Evolutionary conservation across 2,797 vertebrate genomes (phyloP).

Genomic region (Mastacembelus armatus): DNA sequence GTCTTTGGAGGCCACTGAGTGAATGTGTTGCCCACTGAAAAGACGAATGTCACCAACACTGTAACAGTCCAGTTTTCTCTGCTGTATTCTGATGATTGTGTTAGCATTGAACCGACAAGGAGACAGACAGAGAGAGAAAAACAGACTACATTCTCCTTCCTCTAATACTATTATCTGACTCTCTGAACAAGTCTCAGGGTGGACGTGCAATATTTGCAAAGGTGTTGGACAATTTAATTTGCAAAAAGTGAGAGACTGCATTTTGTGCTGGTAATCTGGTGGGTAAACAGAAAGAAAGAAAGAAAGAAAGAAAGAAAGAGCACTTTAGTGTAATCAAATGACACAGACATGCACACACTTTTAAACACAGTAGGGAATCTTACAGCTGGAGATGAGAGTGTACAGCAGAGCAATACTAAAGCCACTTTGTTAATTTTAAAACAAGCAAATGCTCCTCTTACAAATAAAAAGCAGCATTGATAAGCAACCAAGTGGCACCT

Average conservation of each 20-base stretch:
- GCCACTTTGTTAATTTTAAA: background rate
- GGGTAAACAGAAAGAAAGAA: slow-evolving; percentile 17
- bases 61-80: slow-evolving; percentile 4
- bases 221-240: slow-evolving; percentile 34
- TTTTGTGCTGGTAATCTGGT: slow-evolving; percentile 7
- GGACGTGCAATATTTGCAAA: slow-evolving; percentile 31
- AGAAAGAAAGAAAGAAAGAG: slow-evolving; percentile 1
- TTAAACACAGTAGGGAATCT: background rate
- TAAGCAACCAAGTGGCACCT: too few relatives aligned
- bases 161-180: slow-evolving; percentile 32
- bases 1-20: slow-evolving; percentile 4
- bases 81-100: slow-evolving; percentile 20
- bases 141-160: slow-evolving; percentile 14
- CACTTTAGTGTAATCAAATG: background rate
- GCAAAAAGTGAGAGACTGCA: slow-evolving; percentile 35
- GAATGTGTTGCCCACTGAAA: slow-evolving; percentile 13
- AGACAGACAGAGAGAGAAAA: background rate
- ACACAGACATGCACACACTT: background rate
- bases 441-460: background rate
- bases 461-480: background rate
- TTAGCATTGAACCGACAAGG: slow-evolving; percentile 15
- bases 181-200: slow-evolving; percentile 16
- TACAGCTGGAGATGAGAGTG: background rate
- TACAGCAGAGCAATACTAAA: background rate
- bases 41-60: background rate